phyloP scores from a whole-genome alignment of 2,113 vertebrate genomes.

The Phyllopteryx taeniolatus region DNA sequence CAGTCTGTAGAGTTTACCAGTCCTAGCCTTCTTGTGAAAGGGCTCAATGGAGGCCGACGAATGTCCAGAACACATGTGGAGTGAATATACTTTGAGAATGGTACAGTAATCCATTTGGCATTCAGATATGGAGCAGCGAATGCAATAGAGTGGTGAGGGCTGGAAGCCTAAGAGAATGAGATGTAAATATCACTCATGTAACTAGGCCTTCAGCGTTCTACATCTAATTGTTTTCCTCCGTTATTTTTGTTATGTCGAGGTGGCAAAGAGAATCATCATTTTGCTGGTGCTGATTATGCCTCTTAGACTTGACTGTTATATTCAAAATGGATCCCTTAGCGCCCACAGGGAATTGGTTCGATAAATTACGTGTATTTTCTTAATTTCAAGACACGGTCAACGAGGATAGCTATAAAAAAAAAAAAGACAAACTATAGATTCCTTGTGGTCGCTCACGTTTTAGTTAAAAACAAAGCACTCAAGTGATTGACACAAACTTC shows the following conservation, averaged over 20 bases:
- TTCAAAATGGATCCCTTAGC: constrained; percentile 25
- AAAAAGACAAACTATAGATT: constrained; percentile 15
- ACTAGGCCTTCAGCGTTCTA: constrained; percentile 17
- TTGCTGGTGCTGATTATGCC: constrained; percentile 61
- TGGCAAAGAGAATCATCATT: constrained; percentile 46
- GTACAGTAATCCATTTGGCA: constrained; percentile 48
- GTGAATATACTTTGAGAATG: constrained; percentile 59
- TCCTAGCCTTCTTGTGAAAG: constrained; percentile 51
- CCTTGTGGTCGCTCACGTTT: constrained; percentile 21
- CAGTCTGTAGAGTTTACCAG: constrained; percentile 54
- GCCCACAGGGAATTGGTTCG: constrained; percentile 18
- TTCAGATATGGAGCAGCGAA: constrained; percentile 42
- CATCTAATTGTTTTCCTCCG: constrained; percentile 27
- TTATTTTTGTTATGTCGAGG: constrained; percentile 30
- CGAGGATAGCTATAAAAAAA: constrained; percentile 25
- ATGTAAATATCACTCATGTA: constrained; percentile 31
- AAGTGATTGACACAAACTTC: constrained; percentile 50
- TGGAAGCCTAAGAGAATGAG: constrained; percentile 35
- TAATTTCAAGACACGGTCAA: constrained; percentile 36
- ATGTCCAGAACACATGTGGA: constrained; percentile 55
- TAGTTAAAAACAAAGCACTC: constrained; percentile 39
- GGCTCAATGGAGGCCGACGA: constrained; percentile 45
- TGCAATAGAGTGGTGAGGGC: constrained; percentile 20
- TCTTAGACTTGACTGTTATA: constrained; percentile 32
- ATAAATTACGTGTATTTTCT: constrained; percentile 9